Base-by-base conservation (phyloP, 2,888 invertebrate species). In the Branchipolynoe longqiensis region DNA sequence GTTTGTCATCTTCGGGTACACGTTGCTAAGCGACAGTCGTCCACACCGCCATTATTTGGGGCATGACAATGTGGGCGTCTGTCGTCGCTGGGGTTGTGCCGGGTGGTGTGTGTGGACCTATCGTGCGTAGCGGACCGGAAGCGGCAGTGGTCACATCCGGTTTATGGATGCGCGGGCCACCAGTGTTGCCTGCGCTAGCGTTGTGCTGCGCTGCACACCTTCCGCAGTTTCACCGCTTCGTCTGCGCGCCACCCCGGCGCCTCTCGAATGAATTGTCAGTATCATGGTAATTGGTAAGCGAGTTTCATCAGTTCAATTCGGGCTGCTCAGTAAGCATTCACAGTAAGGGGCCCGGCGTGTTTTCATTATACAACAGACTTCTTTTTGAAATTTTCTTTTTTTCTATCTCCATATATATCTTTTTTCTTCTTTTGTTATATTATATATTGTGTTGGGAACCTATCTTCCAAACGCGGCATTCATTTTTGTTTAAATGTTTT, bases 1-100 rank as follows among this genome's bases (percentile, higher is more conserved):
- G 25, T 62, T 62, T 36, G 69, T 69, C 69, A 69, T 69, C 69
- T 69, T 69, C 69, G 69, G 69, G 69, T 69, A 69, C 69, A 69
- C 69, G 69, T 69, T 69, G 69, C 69, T 33, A 48, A 40, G 18
- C 31, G 78, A 48, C 78, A 78, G 78, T 31, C 31, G 78, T 48
- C 31, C 54, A 25, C 31, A 25, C 31, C 31, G 48, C 28, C 78
- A 41, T 25, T n/a, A 28, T n/a, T 8, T 31, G 48, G 78, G 78
- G 78, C 48, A 12, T 12, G 48, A 41, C 48, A 28, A 18, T 28
- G 18, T 3, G 31, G 54, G 28, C 78, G 48, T 54, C 78, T 78
- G 78, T 48, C 78, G 69, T 69, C 69, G 38, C 69, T 69, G 25
- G 12, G 8, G 38, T 31, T 18, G 14, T 12, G 69, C 25, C 69